Evolutionary conservation across 2,113 vertebrate genomes (phyloP), one percentile per base, ranked within the genome.

Genomic region (Microtus montanus): DNA sequence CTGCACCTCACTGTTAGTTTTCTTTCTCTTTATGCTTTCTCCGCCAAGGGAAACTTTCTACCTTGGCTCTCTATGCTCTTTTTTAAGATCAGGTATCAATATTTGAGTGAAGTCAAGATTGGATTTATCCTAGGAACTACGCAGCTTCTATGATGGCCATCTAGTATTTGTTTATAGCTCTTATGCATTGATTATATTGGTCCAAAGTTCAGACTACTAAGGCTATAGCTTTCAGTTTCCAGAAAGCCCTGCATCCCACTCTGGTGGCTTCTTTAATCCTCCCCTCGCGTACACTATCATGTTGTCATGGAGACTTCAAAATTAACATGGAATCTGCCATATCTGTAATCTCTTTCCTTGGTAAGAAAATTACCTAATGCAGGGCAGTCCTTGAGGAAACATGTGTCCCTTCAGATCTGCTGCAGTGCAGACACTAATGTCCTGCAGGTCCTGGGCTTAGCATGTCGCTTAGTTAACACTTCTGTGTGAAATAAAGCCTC

Each of bases 131-230:
- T 54, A 22, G 26, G 22, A 90, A 73, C 35, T 63, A 47, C 38
- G 52, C 73, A 66, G 58, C 96, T 96, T 91, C 93, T 96, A 90
- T 96, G 85, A 85, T 88, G 90, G 95, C 58, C 35, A 20, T 64
- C 64, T n/a, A n/a, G n/a, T 15, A 86, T 87, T 71, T 92, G 52
- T 33, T 80, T 17, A 80, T 26, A 44, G 61, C 38, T 64, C 61
- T 85, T 78, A 30, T 3, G 4, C 85, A 94, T 47, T 95, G 92
- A 92, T 97, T 96, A 96, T 96, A 80, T 82, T 94, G 79, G 87
- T 91, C 92, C 91, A 91, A 93, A 92, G 26, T 92, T 95, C 75
- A 92, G 41, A 88, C 93, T 33, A 77, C 44, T 66, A 33, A 97
- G 64, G 75, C 5, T 44, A 93, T 13, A 88, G 33, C 0, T 90